Percentiles rank a stretch among this genome's conserved stretches.
Evolutionary conservation across 2,888 invertebrate species (phyloP).

Genomic region (Drymonia ruficornis): DNA sequence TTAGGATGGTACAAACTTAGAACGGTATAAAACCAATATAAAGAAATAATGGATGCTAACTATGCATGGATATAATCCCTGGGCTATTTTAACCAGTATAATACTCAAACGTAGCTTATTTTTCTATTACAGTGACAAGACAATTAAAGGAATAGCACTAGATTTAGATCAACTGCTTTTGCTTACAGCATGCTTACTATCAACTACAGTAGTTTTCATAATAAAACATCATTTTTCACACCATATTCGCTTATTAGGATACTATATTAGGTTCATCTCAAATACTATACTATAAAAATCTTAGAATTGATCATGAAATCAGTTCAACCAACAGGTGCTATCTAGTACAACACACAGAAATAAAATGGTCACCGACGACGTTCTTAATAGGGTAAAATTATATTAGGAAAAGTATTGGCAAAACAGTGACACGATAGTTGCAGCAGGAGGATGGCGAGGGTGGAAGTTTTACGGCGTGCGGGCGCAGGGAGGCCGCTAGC

Average conservation of each 20-base stretch:
- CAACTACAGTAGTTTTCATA: constrained; percentile 29
- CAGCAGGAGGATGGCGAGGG: constrained; percentile 83
- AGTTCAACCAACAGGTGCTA: background rate
- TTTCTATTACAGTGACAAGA: constrained; percentile 13
- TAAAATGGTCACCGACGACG: constrained; percentile 18
- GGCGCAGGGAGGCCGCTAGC: constrained; percentile 86
- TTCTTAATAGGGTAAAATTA: constrained; percentile 12
- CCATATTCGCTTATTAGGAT: constrained; percentile 12
- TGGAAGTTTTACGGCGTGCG: constrained; percentile 83
- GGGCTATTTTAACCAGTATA: constrained; percentile 7
- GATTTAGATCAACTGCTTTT: constrained; percentile 51
- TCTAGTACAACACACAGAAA: background rate
- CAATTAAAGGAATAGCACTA: constrained; percentile 22
- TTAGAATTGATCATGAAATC: background rate
- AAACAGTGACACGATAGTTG: constrained; percentile 72
- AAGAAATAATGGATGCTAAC: constrained; percentile 5
- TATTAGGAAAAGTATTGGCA: constrained; percentile 46
- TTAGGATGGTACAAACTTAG: too few species aligned
- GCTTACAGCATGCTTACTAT: constrained; percentile 59
- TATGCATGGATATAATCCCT: constrained; percentile 28
- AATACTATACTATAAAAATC: constrained; percentile 6
- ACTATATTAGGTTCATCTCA: constrained; percentile 11
- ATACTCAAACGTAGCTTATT: constrained; percentile 5
- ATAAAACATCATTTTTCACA: constrained; percentile 19
- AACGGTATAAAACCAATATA: too few species aligned